Evolutionary conservation across 2,888 invertebrate species (phyloP).

Genomic region (Harpagoxenus sublaevis): DNA sequence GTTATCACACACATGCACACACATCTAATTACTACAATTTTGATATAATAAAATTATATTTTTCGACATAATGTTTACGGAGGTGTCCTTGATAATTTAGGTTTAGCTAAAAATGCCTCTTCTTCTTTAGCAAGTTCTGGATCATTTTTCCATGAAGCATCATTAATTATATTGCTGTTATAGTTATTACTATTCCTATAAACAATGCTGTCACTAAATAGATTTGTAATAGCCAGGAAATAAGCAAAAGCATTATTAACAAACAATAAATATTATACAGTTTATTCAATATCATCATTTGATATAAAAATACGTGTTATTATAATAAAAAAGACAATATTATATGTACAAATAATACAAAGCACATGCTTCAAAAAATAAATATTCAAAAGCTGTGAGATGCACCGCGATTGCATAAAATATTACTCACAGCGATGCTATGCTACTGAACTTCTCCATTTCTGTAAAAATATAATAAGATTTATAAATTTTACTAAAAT

Average conservation of each 20-base stretch:
- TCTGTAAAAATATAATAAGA: slow-evolving; percentile 72
- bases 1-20: neutral
- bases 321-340: neutral
- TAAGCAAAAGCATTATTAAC: slow-evolving; percentile 20
- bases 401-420: slow-evolving; percentile 32
- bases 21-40: neutral
- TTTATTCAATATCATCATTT: slow-evolving; percentile 56
- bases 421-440: slow-evolving; percentile 80
- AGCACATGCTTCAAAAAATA: slow-evolving; percentile 19
- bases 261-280: slow-evolving; percentile 38
- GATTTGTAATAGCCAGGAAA: neutral
- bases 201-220: slow-evolving; percentile 34
- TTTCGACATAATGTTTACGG: slow-evolving; percentile 61
- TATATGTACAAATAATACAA: neutral
- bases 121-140: slow-evolving; percentile 66
- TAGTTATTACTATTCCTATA: slow-evolving; percentile 54
- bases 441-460: slow-evolving; percentile 77
- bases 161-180: slow-evolving; percentile 15
- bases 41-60: slow-evolving; percentile 8
- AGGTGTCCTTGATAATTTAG: slow-evolving; percentile 81
- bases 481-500: slow-evolving; percentile 8
- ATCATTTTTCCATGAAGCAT: slow-evolving; percentile 37
- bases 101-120: slow-evolving; percentile 81
- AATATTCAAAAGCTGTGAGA: slow-evolving; percentile 23
- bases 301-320: slow-evolving; percentile 40